Conservation (phyloP, 2,113 vertebrate genomes). For the Donacobius atricapilla region DNA sequence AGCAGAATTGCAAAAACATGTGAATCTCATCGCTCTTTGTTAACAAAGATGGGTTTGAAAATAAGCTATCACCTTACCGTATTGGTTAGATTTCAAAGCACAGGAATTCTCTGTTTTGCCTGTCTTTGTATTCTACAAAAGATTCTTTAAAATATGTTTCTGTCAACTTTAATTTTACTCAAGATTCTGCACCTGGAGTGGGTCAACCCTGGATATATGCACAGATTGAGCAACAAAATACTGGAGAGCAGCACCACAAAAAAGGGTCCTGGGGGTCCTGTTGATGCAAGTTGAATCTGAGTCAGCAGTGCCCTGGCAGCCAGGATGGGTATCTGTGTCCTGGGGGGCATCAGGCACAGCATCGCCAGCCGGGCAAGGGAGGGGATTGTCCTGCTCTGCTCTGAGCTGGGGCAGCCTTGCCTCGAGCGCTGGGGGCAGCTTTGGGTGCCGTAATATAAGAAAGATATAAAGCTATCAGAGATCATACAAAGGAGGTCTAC, state of each 20-base stretch:
- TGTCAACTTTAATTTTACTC: background rate
- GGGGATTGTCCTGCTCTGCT: background rate
- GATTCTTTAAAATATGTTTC: background rate
- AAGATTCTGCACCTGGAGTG: background rate
- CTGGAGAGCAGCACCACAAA: background rate
- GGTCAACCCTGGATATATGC: background rate
- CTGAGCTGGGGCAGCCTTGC: rapidly evolving
- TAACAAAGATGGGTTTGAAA: background rate
- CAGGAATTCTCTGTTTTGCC: background rate
- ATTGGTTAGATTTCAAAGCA: background rate
- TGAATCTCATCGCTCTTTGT: background rate
- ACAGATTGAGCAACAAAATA: background rate
- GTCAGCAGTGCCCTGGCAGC: background rate
- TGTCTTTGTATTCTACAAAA: background rate
- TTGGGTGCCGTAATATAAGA: background rate
- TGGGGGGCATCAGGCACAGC: background rate
- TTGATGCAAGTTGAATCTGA: background rate
- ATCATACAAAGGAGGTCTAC: background rate
- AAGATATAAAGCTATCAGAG: background rate
- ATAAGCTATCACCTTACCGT: background rate
- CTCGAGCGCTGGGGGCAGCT: rapidly evolving
- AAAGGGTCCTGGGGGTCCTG: too few relatives aligned
- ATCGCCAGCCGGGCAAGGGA: rapidly evolving
- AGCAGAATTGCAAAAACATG: background rate
- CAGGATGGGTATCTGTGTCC: rapidly evolving